Base-by-base conservation (phyloP, 1,140 invertebrate species). In the Heliconius hewitsoni region DNA sequence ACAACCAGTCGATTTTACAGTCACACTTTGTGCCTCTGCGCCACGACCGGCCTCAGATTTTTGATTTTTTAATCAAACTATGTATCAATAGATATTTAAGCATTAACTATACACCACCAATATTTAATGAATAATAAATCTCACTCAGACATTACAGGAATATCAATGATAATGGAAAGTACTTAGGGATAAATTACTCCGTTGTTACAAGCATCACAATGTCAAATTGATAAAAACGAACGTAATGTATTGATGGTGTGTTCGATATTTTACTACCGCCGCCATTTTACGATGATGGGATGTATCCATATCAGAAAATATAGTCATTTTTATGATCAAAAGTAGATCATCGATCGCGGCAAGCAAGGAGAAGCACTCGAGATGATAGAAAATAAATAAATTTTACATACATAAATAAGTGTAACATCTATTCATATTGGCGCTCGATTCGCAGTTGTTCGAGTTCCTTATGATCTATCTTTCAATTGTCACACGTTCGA, bases 201-300 rank as follows among this genome's bases (percentile, higher is more conserved):
- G n/a, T 4, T n/a, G 71, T 37, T 30, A 80, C 52, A 75, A 80
- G 39, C 78, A 78, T 42, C 46, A 71, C 74, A 74, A 79, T 77
- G 74, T 79, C 72, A 77, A 77, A 82, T 82, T 81, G 78, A 81
- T 83, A 82, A 80, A 84, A 83, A 83, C 66, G 70, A 79, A 70
- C 79, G 82, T 83, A 83, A 84, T 82, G 82, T 80, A 87, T 81
- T 81, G 74, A 86, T 84, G 84, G 85, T 86, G 82, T 74, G 81
- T 79, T 78, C 83, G 81, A 83, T 84, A 83, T 80, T 87, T 91
- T 89, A 88, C 78, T 81, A 77, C 84, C 79, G 76, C 82, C 76
- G 83, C 82, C 76, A 84, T 88, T 91, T 91, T 90, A 90, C 81
- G 88, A 89, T 90, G 85, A 89, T 89, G 85, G 86, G 78, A 84